Evolutionary conservation across 2,113 vertebrate species (phyloP).

Genomic region (Kryptolebias marmoratus): DNA sequence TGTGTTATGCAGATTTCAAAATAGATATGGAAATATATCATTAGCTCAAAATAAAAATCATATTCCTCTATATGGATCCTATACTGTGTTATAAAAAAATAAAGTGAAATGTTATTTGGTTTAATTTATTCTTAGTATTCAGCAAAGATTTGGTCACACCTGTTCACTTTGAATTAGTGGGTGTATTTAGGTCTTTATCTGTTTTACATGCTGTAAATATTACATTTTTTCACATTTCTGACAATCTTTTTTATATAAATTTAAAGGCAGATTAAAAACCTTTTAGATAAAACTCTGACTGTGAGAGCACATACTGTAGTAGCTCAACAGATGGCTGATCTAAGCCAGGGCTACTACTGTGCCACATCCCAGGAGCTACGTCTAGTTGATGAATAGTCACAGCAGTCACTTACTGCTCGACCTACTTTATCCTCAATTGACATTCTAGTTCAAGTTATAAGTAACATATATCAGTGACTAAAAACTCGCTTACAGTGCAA

Average conservation of each 20-base stretch:
- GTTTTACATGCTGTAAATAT: background rate
- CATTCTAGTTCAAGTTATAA: slow-evolving; percentile 61
- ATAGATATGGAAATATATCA: background rate
- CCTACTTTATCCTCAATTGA: slow-evolving; percentile 71
- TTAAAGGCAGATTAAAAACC: background rate
- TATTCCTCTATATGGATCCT: no score
- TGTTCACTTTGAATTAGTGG: background rate
- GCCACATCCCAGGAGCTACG: slow-evolving; percentile 46
- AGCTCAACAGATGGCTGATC: slow-evolving; percentile 60
- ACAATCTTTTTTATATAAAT: background rate
- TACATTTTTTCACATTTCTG: background rate
- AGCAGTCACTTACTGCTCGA: slow-evolving; percentile 56
- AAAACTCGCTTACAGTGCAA: slow-evolving; percentile 31
- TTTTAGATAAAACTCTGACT: background rate
- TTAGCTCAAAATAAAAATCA: background rate
- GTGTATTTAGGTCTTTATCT: background rate
- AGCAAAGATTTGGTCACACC: background rate
- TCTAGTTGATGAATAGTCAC: slow-evolving; percentile 61
- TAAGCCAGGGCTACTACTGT: slow-evolving; percentile 47
- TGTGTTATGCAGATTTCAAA: background rate
- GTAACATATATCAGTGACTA: slow-evolving; percentile 53
- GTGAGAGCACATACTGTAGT: slow-evolving; percentile 8
- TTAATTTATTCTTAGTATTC: no score
- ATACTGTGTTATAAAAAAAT: background rate
- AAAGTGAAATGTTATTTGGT: no score